Conservation (phyloP, 2,888 invertebrate genomes). For the Drosophila cyrtoloma region DNA sequence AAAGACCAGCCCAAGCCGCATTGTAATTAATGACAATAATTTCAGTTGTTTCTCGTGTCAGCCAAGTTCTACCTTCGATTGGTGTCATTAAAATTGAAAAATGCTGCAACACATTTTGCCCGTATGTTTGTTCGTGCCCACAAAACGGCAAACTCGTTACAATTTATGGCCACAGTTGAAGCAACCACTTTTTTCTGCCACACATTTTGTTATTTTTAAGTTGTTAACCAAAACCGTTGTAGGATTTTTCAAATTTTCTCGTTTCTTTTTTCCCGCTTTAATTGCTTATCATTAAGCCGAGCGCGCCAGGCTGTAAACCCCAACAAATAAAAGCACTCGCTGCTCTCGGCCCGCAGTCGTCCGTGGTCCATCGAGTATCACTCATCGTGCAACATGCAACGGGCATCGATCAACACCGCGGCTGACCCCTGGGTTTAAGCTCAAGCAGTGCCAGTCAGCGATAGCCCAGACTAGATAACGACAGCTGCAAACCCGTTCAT, state of each 20-base stretch:
- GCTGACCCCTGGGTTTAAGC: slow-evolving; percentile 61
- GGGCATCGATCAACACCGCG: slow-evolving; percentile 56
- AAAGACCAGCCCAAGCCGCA: slow-evolving; percentile 66
- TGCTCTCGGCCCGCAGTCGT: slow-evolving; percentile 5
- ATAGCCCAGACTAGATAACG: slow-evolving; percentile 70
- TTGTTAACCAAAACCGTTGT: slow-evolving; percentile 48
- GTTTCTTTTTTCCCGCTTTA: slow-evolving; percentile 10
- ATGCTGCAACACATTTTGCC: slow-evolving; percentile 60
- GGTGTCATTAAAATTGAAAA: slow-evolving; percentile 75
- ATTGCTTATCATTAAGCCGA: slow-evolving; percentile 39
- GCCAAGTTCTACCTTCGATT: slow-evolving; percentile 57
- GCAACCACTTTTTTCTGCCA: slow-evolving; percentile 46
- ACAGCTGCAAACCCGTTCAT: slow-evolving; percentile 62
- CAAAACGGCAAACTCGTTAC: slow-evolving; percentile 54
- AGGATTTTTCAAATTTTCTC: slow-evolving; percentile 6
- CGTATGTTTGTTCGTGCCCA: slow-evolving; percentile 55
- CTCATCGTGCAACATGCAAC: slow-evolving; percentile 36
- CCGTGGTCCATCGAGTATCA: slow-evolving; percentile 12
- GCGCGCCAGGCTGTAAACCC: slow-evolving; percentile 72
- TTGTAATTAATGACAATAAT: slow-evolving; percentile 82
- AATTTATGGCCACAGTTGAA: slow-evolving; percentile 59
- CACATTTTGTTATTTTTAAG: slow-evolving; percentile 49
- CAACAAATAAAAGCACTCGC: slow-evolving; percentile 24
- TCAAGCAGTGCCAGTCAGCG: slow-evolving; percentile 41
- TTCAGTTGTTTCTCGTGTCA: slow-evolving; percentile 74